Percentiles rank a stretch among this genome's conserved stretches.
These are phyloP conservation scores for Gallinago media DNA, from an alignment of 2,113 vertebrate genomes.

Conservation along the genomic window DNA sequence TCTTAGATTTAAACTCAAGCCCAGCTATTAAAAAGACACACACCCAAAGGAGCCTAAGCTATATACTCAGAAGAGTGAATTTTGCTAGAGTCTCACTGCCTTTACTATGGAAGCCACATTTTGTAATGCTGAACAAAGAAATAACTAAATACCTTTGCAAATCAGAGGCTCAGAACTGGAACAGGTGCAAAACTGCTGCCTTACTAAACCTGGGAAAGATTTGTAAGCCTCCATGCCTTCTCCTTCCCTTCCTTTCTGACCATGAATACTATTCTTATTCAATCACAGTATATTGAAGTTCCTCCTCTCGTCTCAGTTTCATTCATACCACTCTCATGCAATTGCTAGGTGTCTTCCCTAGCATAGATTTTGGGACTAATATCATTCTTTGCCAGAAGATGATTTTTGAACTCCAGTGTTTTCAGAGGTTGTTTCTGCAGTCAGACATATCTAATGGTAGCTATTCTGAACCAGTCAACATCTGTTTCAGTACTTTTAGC, in stretches of 20 bases:
- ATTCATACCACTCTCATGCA: background rate
- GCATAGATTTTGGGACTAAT: background rate
- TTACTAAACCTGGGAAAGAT: background rate
- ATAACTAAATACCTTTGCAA: background rate
- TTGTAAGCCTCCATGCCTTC: background rate
- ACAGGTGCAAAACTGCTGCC: background rate
- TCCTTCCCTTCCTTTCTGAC: background rate
- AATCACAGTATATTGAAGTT: background rate
- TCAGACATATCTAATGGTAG: background rate
- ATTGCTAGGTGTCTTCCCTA: background rate
- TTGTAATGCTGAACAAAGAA: background rate
- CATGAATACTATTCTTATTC: background rate
- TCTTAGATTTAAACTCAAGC: background rate
- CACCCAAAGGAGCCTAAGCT: background rate
- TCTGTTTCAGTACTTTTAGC: conserved; percentile 10
- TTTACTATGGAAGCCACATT: background rate
- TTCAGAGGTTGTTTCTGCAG: conserved; percentile 9
- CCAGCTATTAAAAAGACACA: background rate
- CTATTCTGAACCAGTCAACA: conserved; percentile 38
- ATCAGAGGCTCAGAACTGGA: background rate
- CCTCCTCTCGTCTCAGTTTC: background rate
- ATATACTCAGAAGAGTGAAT: background rate
- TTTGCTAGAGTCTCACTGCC: background rate
- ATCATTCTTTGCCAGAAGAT: background rate
- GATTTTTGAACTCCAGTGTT: background rate